These are phyloP conservation scores for Anoura caudifer DNA, from an alignment of 2,113 vertebrate genomes.

Conservation along the genomic window DNA sequence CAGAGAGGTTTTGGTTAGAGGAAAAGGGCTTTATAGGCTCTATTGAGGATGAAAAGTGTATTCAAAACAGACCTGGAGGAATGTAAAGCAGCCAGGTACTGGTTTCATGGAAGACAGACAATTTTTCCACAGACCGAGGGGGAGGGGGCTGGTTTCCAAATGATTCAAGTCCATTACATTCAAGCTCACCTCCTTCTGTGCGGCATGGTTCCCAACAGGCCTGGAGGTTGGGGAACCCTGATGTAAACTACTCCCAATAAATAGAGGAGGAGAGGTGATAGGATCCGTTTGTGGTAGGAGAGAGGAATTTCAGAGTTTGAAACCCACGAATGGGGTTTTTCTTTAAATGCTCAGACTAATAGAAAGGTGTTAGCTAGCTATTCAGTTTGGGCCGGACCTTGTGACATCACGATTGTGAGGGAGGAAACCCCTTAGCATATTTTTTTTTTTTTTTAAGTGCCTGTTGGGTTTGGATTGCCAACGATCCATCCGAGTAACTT, in stretches of 20 bases:
- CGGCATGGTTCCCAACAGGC: too few relatives aligned
- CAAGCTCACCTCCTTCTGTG: too few relatives aligned
- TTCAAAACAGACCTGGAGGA: not conserved
- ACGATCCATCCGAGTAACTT: not conserved
- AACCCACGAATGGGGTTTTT: not conserved
- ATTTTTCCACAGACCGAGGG: too few relatives aligned
- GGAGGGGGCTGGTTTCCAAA: too few relatives aligned
- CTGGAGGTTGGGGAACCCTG: too few relatives aligned
- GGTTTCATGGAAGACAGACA: too few relatives aligned
- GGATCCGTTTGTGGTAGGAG: not conserved
- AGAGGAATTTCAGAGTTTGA: not conserved
- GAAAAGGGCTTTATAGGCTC: not conserved
- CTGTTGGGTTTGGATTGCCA: not conserved
- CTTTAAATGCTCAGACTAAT: not conserved
- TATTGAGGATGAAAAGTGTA: not conserved
- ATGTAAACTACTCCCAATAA: not conserved
- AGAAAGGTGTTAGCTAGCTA: not conserved
- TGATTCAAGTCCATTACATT: too few relatives aligned
- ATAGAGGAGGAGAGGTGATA: not conserved
- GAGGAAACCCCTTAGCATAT: not conserved
- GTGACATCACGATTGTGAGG: not conserved
- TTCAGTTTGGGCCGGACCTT: not conserved
- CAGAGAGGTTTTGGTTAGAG: not conserved
- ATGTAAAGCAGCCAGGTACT: not conserved
- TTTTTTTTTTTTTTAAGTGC: too few relatives aligned